A percentile compares a stretch with the other conserved stretches of the same genome.
Evolutionary conservation across 2,888 invertebrate genomes (phyloP).

Genomic region (Drosophila yooni): DNA sequence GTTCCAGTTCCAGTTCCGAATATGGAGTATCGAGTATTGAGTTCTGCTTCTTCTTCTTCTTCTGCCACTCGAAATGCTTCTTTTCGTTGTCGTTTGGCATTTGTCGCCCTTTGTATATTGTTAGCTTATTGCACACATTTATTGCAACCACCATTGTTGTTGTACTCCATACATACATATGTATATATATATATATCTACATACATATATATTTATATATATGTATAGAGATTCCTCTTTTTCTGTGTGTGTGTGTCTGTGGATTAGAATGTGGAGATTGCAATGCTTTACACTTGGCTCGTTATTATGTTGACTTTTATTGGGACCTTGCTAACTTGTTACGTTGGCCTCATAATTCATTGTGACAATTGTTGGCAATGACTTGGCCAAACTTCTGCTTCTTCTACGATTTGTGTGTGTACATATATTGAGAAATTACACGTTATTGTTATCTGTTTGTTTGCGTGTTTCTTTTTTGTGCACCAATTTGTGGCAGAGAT

Average conservation of each 20-base stretch:
- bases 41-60: constrained; percentile 16
- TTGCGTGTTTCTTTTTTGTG: neutral
- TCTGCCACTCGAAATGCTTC: neutral
- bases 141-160: constrained; percentile 42
- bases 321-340: constrained; percentile 58
- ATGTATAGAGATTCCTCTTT: neutral
- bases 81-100: constrained; percentile 60
- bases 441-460: constrained; percentile 9
- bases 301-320: constrained; percentile 67
- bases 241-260: constrained; percentile 15
- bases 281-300: constrained; percentile 51
- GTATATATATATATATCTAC: neutral
- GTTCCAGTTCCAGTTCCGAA: neutral
- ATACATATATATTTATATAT: neutral
- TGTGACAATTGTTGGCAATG: constrained; percentile 55
- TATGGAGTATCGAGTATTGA: neutral
- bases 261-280: constrained; percentile 59
- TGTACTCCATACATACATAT: neutral
- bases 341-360: constrained; percentile 56
- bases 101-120: constrained; percentile 75
- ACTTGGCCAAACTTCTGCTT: constrained; percentile 13
- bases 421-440: constrained; percentile 12
- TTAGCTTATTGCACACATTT: constrained; percentile 73
- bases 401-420: neutral
- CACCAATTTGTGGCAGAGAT: constrained; percentile 8